Percentiles rank a stretch among this genome's conserved stretches.
Conservation (phyloP, 2,113 vertebrate genomes). For the Tricholaema leucomelas region DNA sequence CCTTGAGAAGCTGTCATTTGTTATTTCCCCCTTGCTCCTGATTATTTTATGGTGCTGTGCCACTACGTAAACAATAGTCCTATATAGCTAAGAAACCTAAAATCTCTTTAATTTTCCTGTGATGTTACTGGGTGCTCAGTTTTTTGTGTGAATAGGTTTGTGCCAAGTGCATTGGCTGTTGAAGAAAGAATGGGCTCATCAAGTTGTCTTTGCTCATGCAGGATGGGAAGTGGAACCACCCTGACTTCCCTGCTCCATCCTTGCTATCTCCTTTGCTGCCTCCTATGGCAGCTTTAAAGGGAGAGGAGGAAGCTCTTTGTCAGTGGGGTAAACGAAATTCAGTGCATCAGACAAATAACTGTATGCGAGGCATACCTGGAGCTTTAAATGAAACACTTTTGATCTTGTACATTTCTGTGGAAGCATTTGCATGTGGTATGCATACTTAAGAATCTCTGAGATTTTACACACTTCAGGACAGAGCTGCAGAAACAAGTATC, state of each 20-base stretch:
- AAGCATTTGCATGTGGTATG: not conserved
- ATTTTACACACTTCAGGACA: not conserved
- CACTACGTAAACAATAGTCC: not conserved
- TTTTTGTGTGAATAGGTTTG: not conserved
- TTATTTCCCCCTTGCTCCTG: not conserved
- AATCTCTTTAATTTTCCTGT: constrained; percentile 2
- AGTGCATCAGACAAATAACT: not conserved
- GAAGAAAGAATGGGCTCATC: not conserved
- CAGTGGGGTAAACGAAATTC: not conserved
- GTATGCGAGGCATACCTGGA: not conserved
- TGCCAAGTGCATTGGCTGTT: not conserved
- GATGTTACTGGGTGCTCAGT: not conserved
- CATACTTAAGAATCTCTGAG: not conserved
- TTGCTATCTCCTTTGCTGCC: not conserved
- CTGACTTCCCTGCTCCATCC: not conserved
- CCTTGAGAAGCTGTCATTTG: not conserved
- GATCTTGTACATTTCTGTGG: not conserved
- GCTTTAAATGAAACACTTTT: not conserved
- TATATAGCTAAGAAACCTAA: constrained; percentile 8
- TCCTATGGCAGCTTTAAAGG: not conserved
- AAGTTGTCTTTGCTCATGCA: not conserved
- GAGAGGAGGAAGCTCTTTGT: not conserved
- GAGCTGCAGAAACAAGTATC: not conserved
- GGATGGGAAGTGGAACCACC: fast-evolving
- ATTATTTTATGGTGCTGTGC: constrained; percentile 21